phyloP scores from a whole-genome alignment of 1,140 invertebrate genomes.

The Tribolium castaneum region DNA sequence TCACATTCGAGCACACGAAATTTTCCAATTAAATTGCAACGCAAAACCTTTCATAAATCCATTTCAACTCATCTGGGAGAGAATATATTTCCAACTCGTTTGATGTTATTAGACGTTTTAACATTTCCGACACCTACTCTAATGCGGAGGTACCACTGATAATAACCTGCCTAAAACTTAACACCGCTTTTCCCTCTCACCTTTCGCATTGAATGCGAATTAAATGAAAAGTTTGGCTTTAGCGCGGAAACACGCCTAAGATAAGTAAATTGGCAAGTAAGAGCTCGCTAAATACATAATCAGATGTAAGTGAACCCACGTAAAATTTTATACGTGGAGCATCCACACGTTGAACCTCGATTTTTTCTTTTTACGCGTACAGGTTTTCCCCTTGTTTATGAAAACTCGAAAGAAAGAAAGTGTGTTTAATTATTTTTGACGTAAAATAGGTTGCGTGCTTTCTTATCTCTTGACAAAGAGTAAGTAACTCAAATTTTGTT shows the following conservation, averaged over 20 bases:
- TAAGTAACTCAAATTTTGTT: not conserved
- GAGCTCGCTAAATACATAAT: not conserved
- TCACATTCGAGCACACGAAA: slow-evolving; percentile 19
- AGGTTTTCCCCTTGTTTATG: not conserved
- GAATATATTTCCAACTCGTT: slow-evolving; percentile 25
- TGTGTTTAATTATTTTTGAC: not conserved
- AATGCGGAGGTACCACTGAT: not conserved
- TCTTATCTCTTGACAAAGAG: not conserved
- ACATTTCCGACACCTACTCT: slow-evolving; percentile 19
- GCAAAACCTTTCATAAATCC: slow-evolving; percentile 29
- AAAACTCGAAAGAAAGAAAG: not conserved
- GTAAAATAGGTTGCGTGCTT: not conserved
- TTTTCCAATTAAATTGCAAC: slow-evolving; percentile 32
- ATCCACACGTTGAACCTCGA: too few species aligned
- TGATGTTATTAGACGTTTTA: slow-evolving; percentile 33
- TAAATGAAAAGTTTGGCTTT: not conserved
- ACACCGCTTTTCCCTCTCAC: not conserved
- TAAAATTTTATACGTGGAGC: not conserved
- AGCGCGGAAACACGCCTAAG: not conserved
- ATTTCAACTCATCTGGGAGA: slow-evolving; percentile 10
- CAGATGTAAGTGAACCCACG: not conserved
- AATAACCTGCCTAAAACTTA: slow-evolving; percentile 2
- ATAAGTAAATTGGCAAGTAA: not conserved
- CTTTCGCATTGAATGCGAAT: not conserved
- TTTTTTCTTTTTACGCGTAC: not conserved